Conservation (phyloP, 2,113 vertebrate genomes). For the Callipepla californica region DNA sequence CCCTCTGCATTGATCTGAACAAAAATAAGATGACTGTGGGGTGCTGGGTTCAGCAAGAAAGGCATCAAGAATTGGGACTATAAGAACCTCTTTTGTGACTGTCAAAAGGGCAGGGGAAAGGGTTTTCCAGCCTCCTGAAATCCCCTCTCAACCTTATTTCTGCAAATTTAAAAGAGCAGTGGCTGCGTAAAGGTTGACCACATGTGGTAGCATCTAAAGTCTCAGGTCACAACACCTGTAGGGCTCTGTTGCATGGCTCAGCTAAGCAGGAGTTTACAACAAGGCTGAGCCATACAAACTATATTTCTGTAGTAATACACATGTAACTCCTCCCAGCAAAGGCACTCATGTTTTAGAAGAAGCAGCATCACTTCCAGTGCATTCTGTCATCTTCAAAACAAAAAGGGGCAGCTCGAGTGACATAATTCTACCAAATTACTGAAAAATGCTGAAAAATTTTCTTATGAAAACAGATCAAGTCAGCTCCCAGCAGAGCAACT, state of each 20-base stretch:
- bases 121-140: neutral
- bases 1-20: neutral
- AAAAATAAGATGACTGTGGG: neutral
- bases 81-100: neutral
- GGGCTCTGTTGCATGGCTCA: neutral
- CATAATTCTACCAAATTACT: neutral
- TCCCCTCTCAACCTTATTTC: neutral
- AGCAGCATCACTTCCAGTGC: neutral
- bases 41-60: neutral
- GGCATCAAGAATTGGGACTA: neutral
- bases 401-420: neutral
- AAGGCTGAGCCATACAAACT: neutral
- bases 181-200: neutral
- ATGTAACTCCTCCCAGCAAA: neutral
- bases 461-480: neutral
- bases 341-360: neutral
- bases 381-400: neutral
- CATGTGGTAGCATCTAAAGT: neutral
- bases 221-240: accelerated
- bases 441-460: neutral
- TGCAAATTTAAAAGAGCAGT: neutral
- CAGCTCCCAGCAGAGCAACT: neutral
- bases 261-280: neutral
- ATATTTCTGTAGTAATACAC: neutral
- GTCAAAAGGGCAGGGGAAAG: neutral